Conservation (phyloP, 2,888 invertebrate genomes). For the Pteria penguin region DNA sequence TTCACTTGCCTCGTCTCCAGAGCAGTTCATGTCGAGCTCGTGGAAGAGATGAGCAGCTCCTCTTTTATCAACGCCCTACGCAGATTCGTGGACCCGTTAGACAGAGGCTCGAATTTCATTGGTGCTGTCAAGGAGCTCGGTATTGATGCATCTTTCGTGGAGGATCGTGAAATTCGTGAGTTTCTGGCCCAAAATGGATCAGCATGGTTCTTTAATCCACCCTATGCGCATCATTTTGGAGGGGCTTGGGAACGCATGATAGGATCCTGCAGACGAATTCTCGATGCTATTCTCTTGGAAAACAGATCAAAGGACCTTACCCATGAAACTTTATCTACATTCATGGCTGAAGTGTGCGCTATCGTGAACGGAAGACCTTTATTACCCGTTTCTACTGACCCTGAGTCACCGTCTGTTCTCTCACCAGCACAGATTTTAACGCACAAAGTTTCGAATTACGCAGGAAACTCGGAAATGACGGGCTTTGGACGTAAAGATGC, state of each 20-base stretch:
- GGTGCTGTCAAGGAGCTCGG: conserved; percentile 28
- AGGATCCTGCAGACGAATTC: conserved; percentile 37
- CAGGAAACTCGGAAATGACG: background rate
- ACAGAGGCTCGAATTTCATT: conserved; percentile 39
- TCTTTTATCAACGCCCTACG: no score
- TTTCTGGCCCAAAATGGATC: conserved; percentile 14
- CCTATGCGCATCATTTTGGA: conserved; percentile 42
- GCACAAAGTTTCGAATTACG: background rate
- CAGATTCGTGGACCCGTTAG: no score
- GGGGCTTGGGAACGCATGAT: conserved; percentile 48
- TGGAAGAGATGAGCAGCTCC: no score
- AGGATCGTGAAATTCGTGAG: conserved; percentile 16
- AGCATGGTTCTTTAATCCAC: conserved; percentile 45
- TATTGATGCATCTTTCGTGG: conserved; percentile 11
- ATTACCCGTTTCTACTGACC: conserved; percentile 10
- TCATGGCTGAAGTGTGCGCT: conserved; percentile 44
- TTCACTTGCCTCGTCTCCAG: no score
- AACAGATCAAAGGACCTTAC: conserved; percentile 24
- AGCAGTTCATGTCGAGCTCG: no score
- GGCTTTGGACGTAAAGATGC: conserved; percentile 12
- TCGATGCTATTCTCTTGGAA: conserved; percentile 32
- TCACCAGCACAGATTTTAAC: conserved; percentile 13
- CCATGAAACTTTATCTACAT: conserved; percentile 35
- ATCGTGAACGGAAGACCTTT: conserved; percentile 40
- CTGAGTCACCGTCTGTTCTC: conserved; percentile 10